Base-by-base conservation (phyloP, 2,113 vertebrate species). In the Nesogale talazaci region DNA sequence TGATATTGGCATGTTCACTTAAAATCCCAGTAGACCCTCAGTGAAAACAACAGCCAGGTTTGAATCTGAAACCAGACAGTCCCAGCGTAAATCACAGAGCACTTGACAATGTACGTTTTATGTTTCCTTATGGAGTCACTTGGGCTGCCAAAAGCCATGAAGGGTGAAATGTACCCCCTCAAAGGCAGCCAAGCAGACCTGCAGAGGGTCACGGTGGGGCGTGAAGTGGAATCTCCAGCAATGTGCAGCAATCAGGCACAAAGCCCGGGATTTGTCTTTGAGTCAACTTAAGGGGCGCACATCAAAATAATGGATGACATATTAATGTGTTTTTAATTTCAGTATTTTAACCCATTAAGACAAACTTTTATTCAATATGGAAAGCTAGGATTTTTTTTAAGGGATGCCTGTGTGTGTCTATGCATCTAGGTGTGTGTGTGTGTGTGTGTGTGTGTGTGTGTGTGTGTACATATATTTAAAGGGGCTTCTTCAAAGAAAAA, bases 291-390 rank as follows among this genome's bases (percentile, higher is more conserved):
- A 16, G 25, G 52, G 40, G 19, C 52, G 84, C 36, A 52, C n/a
- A n/a, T 77, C 75, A 63, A 4, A 36, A 7, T 86, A 91, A 85
- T 72, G 83, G 36, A 36, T 0, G 31, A 80, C 94, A 80, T 94
- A 46, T 17, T 94, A 94, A 87, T 90, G 94, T 42, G 52, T 15
- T 94, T 94, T 87, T 70, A 84, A 86, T n/a, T 80, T 65, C 76
- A 83, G 61, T 61, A 34, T 74, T 77, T 23, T 65, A 72, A 34
- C 22, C n/a, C 83, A 79, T 80, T 17, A 19, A 61, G 75, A 82
- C 93, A 85, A 38, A 38, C 31, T 95, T 97, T 94, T 65, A 2
- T 25, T 16, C 25, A 79, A 36, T 86, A 83, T 92, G 74, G 69
- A 61, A 92, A 89, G n/a, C 22, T 69, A 86, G 14, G 5, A 78